These are phyloP conservation scores for Capra hircus DNA, from an alignment of 2,113 vertebrate genomes.

Conservation along the genomic window DNA sequence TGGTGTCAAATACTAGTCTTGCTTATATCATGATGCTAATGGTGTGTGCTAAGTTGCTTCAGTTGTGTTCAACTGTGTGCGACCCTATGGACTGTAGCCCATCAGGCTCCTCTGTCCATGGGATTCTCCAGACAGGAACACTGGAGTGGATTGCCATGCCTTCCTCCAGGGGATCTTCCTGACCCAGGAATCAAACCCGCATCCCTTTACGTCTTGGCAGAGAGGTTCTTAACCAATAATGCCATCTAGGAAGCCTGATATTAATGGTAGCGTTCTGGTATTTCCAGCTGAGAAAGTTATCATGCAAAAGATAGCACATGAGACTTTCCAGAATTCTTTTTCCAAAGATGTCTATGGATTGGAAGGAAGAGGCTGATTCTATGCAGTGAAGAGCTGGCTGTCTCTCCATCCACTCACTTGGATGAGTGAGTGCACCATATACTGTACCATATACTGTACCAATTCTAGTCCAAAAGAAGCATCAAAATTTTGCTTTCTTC, in stretches of 20 bases:
- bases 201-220: background rate
- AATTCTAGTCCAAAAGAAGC: background rate
- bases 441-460: background rate
- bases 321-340: background rate
- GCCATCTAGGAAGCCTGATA: background rate
- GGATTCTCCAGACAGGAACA: background rate
- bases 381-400: background rate
- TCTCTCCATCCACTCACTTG: background rate
- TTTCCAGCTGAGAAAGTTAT: background rate
- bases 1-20: background rate
- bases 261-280: background rate
- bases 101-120: background rate
- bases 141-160: background rate
- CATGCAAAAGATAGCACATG: background rate
- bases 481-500: background rate
- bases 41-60: background rate
- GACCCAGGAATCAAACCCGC: background rate
- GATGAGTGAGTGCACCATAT: background rate
- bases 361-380: background rate
- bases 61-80: background rate
- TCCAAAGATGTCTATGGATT: background rate
- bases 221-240: background rate
- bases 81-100: background rate
- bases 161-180: background rate
- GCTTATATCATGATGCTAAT: background rate